Percentiles rank a stretch among this genome's conserved stretches.
phyloP scores from a whole-genome alignment of 2,888 invertebrate genomes.

The Netelia virgata region DNA sequence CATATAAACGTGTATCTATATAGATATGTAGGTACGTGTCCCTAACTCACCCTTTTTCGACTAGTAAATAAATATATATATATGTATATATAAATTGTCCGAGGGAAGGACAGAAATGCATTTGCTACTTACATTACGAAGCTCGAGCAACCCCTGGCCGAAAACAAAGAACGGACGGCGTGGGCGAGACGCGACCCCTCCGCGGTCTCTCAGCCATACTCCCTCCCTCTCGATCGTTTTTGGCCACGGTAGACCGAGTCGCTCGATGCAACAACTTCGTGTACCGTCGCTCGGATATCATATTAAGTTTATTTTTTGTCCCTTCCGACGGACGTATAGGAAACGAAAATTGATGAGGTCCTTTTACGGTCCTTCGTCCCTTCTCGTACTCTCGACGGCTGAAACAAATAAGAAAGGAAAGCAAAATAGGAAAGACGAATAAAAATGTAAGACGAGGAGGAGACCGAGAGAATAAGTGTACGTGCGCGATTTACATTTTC shows the following conservation, averaged over 20 bases:
- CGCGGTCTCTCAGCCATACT: constrained; percentile 4
- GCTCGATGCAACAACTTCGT: constrained; percentile 75
- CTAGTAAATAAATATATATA: not conserved
- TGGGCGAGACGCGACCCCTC: constrained; percentile 42
- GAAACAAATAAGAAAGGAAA: constrained; percentile 28
- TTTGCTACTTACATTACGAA: constrained; percentile 59
- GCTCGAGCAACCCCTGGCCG: constrained; percentile 73
- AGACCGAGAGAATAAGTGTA: not conserved
- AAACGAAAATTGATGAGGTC: constrained; percentile 72
- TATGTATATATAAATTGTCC: not conserved
- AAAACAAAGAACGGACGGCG: constrained; percentile 77
- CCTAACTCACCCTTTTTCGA: constrained; percentile 12
- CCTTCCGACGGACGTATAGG: constrained; percentile 73
- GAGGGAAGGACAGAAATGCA: constrained; percentile 34
- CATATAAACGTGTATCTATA: constrained; percentile 1
- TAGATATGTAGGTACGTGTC: constrained; percentile 12
- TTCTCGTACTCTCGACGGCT: constrained; percentile 14
- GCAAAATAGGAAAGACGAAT: constrained; percentile 14
- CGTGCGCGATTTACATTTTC: not conserved
- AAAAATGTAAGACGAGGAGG: not conserved
- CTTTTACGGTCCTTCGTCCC: constrained; percentile 44
- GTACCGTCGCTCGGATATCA: constrained; percentile 71
- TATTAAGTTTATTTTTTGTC: constrained; percentile 77
- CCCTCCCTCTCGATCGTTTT: constrained; percentile 28
- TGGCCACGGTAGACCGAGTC: constrained; percentile 22